Evolutionary conservation across 1,140 invertebrate genomes (phyloP), one percentile per base, ranked within the genome.

Genomic region (Microplitis mediator): DNA sequence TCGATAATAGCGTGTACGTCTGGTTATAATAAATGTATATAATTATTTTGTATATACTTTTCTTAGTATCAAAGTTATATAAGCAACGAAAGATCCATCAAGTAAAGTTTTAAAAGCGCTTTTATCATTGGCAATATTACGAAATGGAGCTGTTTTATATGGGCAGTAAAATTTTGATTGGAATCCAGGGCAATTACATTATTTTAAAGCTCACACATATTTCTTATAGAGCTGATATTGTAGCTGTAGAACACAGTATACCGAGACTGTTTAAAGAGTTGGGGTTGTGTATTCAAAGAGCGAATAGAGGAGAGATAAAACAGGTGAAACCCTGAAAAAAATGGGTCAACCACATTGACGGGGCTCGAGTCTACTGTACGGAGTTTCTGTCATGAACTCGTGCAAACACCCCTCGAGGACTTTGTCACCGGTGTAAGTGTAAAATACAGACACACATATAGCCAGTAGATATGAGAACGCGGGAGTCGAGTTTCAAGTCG

Each of bases 401-500:
- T 14, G 52, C 23, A n/a, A 58, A 36, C 56, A 64, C 74, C 61
- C 32, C 39, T 23, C 67, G 23, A 36, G n/a, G 67, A 58, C 58
- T 50, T 23, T 58, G 3, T 50, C 52, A 35, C 51, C 62, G 39
- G 56, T 52, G 64, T 51, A 50, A 16, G 56, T 11, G 62, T 36
- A n/a, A 50, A 76, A 61, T 73, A 76, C 72, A 75, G 73, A 69
- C 74, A 11, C 31, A 74, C 50, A 51, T 66, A 64, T 60, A 61
- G 11, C 6, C 39, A 45, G 6, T 5, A 64, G 31, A 64, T 39
- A 64, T 39, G 62, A 64, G 62, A 64, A 64, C 34, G 62, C 62
- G 70, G 62, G 58, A 68, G 76, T 75, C 64, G 80, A 80, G 79
- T 80, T 80, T 80, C 73, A 74, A 81, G 80, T 80, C 77, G 77